Conservation (phyloP, 2,888 invertebrate species). For the Drosophila parthenogenetica region DNA sequence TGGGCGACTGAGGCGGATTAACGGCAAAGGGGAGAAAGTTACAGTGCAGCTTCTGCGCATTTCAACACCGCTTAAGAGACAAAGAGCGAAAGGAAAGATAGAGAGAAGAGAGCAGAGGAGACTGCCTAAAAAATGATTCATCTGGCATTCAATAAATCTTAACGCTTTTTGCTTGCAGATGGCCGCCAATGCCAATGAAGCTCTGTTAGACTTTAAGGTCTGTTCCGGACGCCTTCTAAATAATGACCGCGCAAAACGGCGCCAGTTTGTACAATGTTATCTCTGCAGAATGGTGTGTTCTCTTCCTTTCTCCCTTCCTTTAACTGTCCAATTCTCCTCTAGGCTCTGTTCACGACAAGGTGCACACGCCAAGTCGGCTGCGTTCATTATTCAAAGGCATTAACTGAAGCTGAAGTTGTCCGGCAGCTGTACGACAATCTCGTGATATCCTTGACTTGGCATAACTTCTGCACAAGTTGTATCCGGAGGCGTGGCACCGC, state of each 20-base stretch:
- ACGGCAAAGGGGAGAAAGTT: not conserved
- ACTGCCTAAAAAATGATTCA: conserved; percentile 64
- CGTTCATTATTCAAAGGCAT: conserved; percentile 79
- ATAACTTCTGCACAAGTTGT: conserved; percentile 63
- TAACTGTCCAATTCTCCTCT: too few relatives aligned
- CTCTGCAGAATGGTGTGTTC: conserved; percentile 52
- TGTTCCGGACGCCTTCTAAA: conserved; percentile 68
- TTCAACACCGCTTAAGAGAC: conserved; percentile 56
- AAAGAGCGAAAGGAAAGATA: conserved; percentile 8
- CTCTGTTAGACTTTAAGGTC: conserved; percentile 18
- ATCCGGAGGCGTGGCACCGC: conserved; percentile 15
- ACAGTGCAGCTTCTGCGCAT: not conserved
- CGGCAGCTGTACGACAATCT: conserved; percentile 56
- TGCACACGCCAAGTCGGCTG: conserved; percentile 36
- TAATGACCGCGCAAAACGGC: conserved; percentile 68
- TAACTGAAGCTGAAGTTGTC: conserved; percentile 60
- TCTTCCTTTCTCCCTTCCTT: not conserved
- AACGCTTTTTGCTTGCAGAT: conserved; percentile 57
- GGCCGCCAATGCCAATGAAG: conserved; percentile 46
- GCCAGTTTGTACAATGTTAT: conserved; percentile 79
- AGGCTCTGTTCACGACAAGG: conserved; percentile 42
- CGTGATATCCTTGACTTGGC: conserved; percentile 78
- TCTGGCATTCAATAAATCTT: conserved; percentile 77
- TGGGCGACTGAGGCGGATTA: not conserved
- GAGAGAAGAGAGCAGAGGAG: not conserved